A percentile compares a stretch with the other conserved stretches of the same genome.
These are phyloP conservation scores for Lepidurus arcticus DNA, from an alignment of 1,140 invertebrate species.

Conservation along the genomic window DNA sequence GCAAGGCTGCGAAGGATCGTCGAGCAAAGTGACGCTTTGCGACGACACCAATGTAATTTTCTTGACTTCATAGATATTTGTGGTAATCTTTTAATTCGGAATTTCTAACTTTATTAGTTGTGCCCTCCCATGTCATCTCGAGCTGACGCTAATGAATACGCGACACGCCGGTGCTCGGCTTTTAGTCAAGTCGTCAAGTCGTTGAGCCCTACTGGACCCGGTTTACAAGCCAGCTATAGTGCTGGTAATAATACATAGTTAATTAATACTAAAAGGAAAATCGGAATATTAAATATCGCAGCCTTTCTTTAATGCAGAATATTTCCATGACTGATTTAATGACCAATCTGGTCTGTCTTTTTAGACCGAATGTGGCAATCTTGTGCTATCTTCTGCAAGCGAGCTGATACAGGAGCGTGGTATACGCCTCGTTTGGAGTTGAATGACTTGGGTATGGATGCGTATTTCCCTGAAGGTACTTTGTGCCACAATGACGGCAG, in stretches of 20 bases:
- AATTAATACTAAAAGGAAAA: not conserved
- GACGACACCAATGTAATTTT: constrained; percentile 54
- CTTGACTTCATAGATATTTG: constrained; percentile 22
- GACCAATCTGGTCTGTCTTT: constrained; percentile 33
- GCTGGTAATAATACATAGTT: constrained; percentile 45
- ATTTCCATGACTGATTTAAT: not conserved
- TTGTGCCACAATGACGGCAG: constrained; percentile 63
- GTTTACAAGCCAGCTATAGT: constrained; percentile 64
- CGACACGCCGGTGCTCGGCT: constrained; percentile 55
- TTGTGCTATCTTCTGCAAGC: constrained; percentile 66
- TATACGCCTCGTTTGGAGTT: constrained; percentile 67
- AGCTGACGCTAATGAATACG: constrained; percentile 51
- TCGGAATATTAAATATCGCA: not conserved
- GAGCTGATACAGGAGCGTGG: constrained; percentile 57
- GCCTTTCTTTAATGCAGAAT: not conserved
- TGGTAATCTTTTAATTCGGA: not conserved
- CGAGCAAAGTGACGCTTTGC: constrained; percentile 58
- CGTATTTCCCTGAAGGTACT: constrained; percentile 73
- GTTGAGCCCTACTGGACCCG: constrained; percentile 55
- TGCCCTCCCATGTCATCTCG: constrained; percentile 50
- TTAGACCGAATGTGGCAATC: constrained; percentile 63
- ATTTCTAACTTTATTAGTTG: not conserved
- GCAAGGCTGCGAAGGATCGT: constrained; percentile 55
- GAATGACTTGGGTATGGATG: constrained; percentile 61
- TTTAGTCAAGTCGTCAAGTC: constrained; percentile 55